Percentiles rank a stretch among this genome's conserved stretches.
These are phyloP conservation scores for Botia almorhae DNA, from an alignment of 2,797 vertebrate genomes.

Conservation along the genomic window DNA sequence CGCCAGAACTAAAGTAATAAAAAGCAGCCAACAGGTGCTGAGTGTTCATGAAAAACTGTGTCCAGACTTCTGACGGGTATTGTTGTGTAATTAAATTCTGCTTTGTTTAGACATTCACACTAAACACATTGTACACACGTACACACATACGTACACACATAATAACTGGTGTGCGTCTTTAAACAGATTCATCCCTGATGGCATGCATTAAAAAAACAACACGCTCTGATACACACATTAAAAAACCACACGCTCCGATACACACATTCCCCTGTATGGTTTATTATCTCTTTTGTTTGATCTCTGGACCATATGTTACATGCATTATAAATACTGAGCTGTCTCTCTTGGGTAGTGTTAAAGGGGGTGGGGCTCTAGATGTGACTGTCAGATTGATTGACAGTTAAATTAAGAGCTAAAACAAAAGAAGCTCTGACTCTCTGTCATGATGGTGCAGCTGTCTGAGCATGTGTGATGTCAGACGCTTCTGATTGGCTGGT, in stretches of 20 bases:
- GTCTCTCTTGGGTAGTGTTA: background rate
- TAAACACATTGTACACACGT: background rate
- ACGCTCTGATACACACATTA: background rate
- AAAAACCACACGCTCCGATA: background rate
- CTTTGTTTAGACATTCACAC: no score
- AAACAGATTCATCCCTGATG: conserved; percentile 14
- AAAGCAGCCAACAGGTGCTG: no score
- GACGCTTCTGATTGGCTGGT: background rate
- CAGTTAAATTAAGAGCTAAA: conserved; percentile 42
- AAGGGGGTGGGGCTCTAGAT: background rate
- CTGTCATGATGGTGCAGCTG: background rate
- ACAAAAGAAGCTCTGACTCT: conserved; percentile 10
- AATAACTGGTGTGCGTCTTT: conserved; percentile 1
- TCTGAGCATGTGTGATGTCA: conserved; percentile 5
- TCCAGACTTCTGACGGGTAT: no score
- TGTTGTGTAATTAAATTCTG: no score
- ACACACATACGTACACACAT: no score
- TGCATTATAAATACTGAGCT: conserved; percentile 44
- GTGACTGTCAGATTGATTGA: conserved; percentile 24
- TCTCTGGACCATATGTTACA: conserved; percentile 39
- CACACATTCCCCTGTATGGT: conserved; percentile 26
- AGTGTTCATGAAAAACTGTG: no score
- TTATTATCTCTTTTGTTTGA: conserved; percentile 34
- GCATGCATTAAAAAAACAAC: background rate
- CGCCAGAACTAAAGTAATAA: no score